A percentile compares a stretch with the other conserved stretches of the same genome.
Evolutionary conservation across 2,797 vertebrate species (phyloP).

Genomic region (Microcaecilia unicolor): DNA sequence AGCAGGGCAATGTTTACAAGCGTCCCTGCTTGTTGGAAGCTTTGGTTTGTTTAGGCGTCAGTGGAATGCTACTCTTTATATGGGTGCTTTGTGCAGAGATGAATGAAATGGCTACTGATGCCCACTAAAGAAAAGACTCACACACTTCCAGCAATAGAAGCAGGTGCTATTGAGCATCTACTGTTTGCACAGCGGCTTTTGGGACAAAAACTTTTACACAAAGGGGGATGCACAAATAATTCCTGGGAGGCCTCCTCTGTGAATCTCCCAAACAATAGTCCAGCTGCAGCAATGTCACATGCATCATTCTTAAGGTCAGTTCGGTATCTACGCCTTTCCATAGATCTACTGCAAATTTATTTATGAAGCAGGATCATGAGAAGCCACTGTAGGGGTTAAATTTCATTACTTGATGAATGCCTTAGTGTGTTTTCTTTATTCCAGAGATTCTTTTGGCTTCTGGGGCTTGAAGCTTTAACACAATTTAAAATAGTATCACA

Average conservation of each 20-base stretch:
- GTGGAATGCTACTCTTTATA: constrained; percentile 40
- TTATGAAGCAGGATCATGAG: not conserved
- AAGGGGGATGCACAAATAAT: constrained; percentile 54
- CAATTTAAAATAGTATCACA: constrained; percentile 1
- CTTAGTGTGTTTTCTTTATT: constrained; percentile 6
- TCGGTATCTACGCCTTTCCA: constrained; percentile 15
- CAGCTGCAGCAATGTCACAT: constrained; percentile 54
- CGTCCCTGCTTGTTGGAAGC: constrained; percentile 16
- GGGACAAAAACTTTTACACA: constrained; percentile 40
- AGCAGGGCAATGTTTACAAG: constrained; percentile 24
- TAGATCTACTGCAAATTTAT: not conserved
- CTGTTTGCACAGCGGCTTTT: constrained; percentile 62
- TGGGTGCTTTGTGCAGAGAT: constrained; percentile 49
- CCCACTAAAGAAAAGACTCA: constrained; percentile 27
- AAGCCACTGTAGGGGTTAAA: not conserved
- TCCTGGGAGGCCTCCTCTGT: constrained; percentile 41
- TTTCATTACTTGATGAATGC: constrained; percentile 15
- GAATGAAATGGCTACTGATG: constrained; percentile 56
- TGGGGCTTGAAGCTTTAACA: constrained; percentile 1
- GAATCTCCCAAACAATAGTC: constrained; percentile 44
- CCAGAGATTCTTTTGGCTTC: not conserved
- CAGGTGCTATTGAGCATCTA: constrained; percentile 60
- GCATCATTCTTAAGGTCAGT: constrained; percentile 56
- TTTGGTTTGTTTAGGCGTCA: constrained; percentile 20
- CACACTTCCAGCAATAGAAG: constrained; percentile 41